A percentile compares a stretch with the other conserved stretches of the same genome.
Evolutionary conservation across 1,140 invertebrate genomes (phyloP).

Genomic region (Eumaeus atala): DNA sequence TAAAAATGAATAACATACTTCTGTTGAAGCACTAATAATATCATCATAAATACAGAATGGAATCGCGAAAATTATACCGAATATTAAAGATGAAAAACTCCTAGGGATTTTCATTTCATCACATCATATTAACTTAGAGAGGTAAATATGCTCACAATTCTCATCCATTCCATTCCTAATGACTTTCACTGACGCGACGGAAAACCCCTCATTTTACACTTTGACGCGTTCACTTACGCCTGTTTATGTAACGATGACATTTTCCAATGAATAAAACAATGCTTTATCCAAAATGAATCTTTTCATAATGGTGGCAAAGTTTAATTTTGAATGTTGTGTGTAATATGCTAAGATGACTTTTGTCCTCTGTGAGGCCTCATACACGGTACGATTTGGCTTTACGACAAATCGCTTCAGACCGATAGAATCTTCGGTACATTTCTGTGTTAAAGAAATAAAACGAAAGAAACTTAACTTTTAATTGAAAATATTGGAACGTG

Average conservation of each 20-base stretch:
- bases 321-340: constrained; percentile 31
- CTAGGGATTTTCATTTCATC: constrained; percentile 52
- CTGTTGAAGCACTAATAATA: not conserved
- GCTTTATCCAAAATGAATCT: constrained; percentile 29
- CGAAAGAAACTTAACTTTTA: too few relatives aligned
- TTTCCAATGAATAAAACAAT: constrained; percentile 53
- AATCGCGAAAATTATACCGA: constrained; percentile 31
- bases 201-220: constrained; percentile 74
- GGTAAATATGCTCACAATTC: constrained; percentile 71
- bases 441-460: too few relatives aligned
- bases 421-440: too few relatives aligned
- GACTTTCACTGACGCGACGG: constrained; percentile 70
- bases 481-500: too few relatives aligned
- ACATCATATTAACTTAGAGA: constrained; percentile 63
- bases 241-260: constrained; percentile 66
- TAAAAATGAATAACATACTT: not conserved
- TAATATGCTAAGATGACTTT: constrained; percentile 46
- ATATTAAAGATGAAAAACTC: constrained; percentile 27
- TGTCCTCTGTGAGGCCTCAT: constrained; percentile 62
- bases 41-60: constrained; percentile 11
- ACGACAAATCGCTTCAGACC: too few relatives aligned
- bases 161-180: constrained; percentile 71
- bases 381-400: too few relatives aligned
- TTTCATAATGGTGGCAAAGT: constrained; percentile 40
- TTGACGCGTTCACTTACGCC: constrained; percentile 71